Conservation (phyloP, 2,888 invertebrate genomes). For the Thymelicus sylvestris region DNA sequence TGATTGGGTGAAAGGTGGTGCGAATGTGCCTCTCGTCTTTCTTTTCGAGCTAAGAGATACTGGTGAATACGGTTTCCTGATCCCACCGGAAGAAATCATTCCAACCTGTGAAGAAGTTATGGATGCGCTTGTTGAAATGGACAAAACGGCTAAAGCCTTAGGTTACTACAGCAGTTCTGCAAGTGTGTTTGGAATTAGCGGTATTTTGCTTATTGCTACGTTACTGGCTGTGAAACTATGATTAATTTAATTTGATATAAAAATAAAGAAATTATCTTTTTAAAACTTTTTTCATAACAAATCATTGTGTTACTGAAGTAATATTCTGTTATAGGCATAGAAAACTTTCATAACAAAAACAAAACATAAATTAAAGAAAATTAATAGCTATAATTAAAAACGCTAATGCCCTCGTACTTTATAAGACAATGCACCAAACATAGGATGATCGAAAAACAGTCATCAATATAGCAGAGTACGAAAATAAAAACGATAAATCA, state of each 20-base stretch:
- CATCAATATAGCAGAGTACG: conserved; percentile 32
- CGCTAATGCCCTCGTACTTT: conserved; percentile 27
- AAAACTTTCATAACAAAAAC: not conserved
- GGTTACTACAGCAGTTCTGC: conserved; percentile 43
- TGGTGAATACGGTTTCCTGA: conserved; percentile 77
- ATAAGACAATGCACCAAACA: conserved; percentile 12
- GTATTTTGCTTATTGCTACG: conserved; percentile 28
- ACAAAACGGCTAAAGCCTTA: conserved; percentile 44
- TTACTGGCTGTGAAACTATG: conserved; percentile 11
- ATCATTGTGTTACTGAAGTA: too few relatives aligned
- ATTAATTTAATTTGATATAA: not conserved
- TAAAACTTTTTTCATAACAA: too few relatives aligned
- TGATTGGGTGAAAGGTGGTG: conserved; percentile 81
- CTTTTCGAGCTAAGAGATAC: conserved; percentile 81
- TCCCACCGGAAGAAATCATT: conserved; percentile 73
- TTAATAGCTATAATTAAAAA: conserved; percentile 25
- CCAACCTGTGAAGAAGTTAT: conserved; percentile 64
- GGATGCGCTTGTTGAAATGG: conserved; percentile 55
- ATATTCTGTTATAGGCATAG: too few relatives aligned
- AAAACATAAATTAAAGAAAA: conserved; percentile 14
- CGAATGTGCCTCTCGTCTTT: conserved; percentile 75
- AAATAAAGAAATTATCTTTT: not conserved
- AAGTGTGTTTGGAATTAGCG: conserved; percentile 29
- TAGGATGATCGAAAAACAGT: conserved; percentile 17
- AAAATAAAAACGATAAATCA: conserved; percentile 47